Evolutionary conservation across 2,888 invertebrate genomes (phyloP).

Genomic region (Scrobipalpa costella): DNA sequence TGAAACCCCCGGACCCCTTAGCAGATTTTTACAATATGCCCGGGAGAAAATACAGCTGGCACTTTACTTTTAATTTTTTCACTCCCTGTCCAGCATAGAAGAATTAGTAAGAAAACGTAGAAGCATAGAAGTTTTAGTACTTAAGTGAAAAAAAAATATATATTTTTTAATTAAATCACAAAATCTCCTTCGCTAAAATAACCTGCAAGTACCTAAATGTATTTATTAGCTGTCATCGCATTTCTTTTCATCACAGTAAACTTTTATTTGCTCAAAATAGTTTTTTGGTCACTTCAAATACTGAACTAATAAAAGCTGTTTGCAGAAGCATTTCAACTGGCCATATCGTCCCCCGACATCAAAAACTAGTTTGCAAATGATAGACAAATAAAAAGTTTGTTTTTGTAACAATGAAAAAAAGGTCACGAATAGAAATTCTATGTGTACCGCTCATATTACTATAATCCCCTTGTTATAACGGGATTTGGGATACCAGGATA

Average conservation of each 20-base stretch:
- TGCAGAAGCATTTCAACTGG: neutral
- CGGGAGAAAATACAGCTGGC: too few species aligned
- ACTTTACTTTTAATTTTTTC: too few species aligned
- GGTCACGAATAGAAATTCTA: slow-evolving; percentile 47
- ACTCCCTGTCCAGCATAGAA: too few species aligned
- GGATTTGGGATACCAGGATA: slow-evolving; percentile 19
- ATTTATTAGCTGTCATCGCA: neutral
- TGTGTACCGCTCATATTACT: slow-evolving; percentile 57
- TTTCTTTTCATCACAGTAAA: neutral
- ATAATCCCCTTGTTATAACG: slow-evolving; percentile 44
- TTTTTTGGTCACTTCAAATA: neutral
- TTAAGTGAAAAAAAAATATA: too few species aligned
- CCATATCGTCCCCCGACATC: neutral
- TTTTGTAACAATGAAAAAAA: slow-evolving; percentile 56
- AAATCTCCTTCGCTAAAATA: too few species aligned
- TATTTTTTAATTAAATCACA: too few species aligned
- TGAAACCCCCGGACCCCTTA: too few species aligned
- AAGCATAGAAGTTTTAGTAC: too few species aligned
- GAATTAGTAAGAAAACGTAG: too few species aligned
- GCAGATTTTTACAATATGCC: too few species aligned
- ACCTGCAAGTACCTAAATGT: too few species aligned
- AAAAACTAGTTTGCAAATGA: slow-evolving; percentile 47
- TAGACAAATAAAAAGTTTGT: slow-evolving; percentile 58
- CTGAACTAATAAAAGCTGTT: slow-evolving; percentile 2
- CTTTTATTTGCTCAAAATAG: neutral